These are phyloP conservation scores for Meloe dianella DNA, from an alignment of 2,888 invertebrate genomes.

Conservation along the genomic window DNA sequence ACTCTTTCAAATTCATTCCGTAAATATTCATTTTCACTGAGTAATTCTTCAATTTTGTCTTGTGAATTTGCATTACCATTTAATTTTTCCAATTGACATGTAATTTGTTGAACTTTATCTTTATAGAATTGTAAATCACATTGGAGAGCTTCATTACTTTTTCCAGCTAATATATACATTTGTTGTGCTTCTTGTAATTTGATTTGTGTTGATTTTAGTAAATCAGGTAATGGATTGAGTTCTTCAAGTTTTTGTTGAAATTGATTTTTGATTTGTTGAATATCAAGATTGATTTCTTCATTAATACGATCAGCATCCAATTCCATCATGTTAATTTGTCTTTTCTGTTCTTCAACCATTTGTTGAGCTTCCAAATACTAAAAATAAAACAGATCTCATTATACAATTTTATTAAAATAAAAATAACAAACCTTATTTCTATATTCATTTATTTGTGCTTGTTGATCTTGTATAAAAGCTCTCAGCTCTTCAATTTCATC, in stretches of 20 bases:
- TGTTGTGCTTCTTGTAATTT: slow-evolving; percentile 74
- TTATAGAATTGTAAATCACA: slow-evolving; percentile 70
- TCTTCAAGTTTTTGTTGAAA: slow-evolving; percentile 77
- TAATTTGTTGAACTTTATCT: slow-evolving; percentile 55
- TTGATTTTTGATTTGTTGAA: slow-evolving; percentile 72
- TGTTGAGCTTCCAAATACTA: slow-evolving; percentile 72
- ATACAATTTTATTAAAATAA: slow-evolving; percentile 1
- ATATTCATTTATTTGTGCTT: slow-evolving; percentile 72
- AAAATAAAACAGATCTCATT: slow-evolving; percentile 20
- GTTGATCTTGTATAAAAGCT: slow-evolving; percentile 69
- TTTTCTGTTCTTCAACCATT: slow-evolving; percentile 71
- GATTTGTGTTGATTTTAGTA: slow-evolving; percentile 71
- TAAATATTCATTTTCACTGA: slow-evolving; percentile 51
- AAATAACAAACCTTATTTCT: slow-evolving; percentile 64
- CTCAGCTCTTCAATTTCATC: slow-evolving; percentile 67
- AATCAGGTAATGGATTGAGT: slow-evolving; percentile 71
- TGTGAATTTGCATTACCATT: slow-evolving; percentile 59
- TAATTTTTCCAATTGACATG: slow-evolving; percentile 62
- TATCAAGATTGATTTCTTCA: slow-evolving; percentile 74
- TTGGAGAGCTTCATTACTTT: slow-evolving; percentile 70
- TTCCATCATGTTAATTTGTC: slow-evolving; percentile 74
- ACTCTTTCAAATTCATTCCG: slow-evolving; percentile 61
- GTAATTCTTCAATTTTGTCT: slow-evolving; percentile 47
- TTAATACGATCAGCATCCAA: slow-evolving; percentile 74
- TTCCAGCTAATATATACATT: slow-evolving; percentile 69